Conservation (phyloP, 2,113 vertebrate species). For the Entomyzon cyanotis region DNA sequence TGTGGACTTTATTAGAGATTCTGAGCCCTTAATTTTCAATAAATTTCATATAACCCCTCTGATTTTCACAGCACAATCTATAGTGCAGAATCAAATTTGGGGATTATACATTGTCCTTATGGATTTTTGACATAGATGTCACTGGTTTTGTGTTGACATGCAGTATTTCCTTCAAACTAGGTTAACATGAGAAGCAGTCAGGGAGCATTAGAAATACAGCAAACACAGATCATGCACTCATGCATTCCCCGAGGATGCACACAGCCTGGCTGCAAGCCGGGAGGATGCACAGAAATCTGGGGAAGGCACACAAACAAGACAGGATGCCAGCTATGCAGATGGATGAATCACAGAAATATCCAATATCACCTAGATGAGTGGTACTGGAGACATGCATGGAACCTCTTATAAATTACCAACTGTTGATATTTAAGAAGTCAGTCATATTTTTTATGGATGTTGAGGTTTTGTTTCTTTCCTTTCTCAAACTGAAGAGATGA, state of each 20-base stretch:
- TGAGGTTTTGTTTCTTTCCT: neutral
- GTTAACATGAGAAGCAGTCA: constrained; percentile 28
- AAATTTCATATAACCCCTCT: constrained; percentile 3
- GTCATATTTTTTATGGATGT: neutral
- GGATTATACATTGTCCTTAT: neutral
- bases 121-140: neutral
- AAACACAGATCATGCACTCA: neutral
- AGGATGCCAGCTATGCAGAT: neutral
- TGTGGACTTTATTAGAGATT: constrained; percentile 8
- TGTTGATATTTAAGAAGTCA: neutral
- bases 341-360: neutral
- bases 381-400: neutral
- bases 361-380: neutral
- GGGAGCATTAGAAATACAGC: neutral
- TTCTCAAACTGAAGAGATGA: neutral
- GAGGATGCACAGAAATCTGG: neutral
- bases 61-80: neutral
- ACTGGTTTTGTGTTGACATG: neutral
- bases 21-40: constrained; percentile 21
- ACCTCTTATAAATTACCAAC: neutral
- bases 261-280: neutral
- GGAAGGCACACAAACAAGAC: neutral
- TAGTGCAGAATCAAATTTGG: neutral
- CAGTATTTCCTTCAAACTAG: neutral
- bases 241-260: neutral